Evolutionary conservation across 2,113 vertebrate genomes (phyloP).

Genomic region (Scytalopus superciliaris): DNA sequence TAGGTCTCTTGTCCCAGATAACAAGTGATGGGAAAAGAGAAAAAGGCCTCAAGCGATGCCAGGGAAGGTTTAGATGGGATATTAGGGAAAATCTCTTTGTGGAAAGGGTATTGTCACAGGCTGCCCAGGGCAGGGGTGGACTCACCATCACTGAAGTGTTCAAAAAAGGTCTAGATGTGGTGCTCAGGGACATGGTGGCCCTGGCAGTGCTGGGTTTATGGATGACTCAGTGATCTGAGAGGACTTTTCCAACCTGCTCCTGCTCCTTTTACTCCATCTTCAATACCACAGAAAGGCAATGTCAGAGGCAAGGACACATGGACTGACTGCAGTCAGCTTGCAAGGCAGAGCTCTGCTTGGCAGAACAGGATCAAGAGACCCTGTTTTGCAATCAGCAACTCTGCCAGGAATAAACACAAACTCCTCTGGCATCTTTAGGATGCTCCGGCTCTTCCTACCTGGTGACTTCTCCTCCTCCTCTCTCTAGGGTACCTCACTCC

Average conservation of each 20-base stretch:
- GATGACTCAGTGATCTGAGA: neutral
- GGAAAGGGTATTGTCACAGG: neutral
- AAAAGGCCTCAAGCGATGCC: neutral
- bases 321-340: neutral
- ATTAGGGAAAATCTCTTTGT: neutral
- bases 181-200: neutral
- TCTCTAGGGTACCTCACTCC: neutral
- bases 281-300: neutral
- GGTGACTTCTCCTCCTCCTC: neutral
- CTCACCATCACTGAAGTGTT: neutral
- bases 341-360: neutral
- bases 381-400: neutral
- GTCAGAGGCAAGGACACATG: fast-evolving
- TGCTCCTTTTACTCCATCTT: neutral
- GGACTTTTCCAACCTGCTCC: neutral
- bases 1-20: neutral
- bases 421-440: neutral
- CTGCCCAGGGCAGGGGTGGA: neutral
- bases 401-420: neutral
- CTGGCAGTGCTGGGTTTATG: neutral
- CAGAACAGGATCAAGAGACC: neutral
- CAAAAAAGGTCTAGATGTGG: neutral
- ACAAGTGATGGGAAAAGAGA: neutral
- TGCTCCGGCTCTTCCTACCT: neutral
- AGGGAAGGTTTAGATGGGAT: neutral